Percentiles rank a stretch among this genome's conserved stretches.
Evolutionary conservation across 92 coral and sea anemone genomes (phyloP).

Genomic region (Porites evermanni): DNA sequence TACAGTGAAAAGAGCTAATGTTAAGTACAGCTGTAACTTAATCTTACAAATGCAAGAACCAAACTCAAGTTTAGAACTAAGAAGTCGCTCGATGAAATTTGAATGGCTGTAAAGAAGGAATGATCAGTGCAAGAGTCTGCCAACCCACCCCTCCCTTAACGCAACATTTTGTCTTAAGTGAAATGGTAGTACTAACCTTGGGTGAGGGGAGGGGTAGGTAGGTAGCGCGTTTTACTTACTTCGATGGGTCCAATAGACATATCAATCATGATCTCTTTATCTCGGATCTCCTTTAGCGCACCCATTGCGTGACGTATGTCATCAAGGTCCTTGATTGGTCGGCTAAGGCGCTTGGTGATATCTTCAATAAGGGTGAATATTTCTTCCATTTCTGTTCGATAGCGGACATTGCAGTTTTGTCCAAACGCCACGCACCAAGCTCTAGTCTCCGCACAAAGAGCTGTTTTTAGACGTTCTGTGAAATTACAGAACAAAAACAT

Average conservation of each 20-base stretch:
- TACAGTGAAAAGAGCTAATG: too few relatives aligned
- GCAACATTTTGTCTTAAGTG: too few relatives aligned
- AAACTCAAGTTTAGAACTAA: too few relatives aligned
- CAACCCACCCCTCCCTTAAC: too few relatives aligned
- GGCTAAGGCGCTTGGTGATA: constrained; percentile 85
- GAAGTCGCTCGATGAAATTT: too few relatives aligned
- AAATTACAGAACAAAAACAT: background rate
- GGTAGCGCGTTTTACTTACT: constrained; percentile 45
- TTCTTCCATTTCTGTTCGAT: constrained; percentile 92
- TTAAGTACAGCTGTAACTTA: too few relatives aligned
- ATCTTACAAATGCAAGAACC: too few relatives aligned
- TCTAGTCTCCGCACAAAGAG: constrained; percentile 89
- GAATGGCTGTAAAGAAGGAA: too few relatives aligned
- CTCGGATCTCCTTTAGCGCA: constrained; percentile 87
- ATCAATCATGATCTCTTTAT: constrained; percentile 87
- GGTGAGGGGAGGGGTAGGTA: too few relatives aligned
- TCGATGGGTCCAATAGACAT: constrained; percentile 93
- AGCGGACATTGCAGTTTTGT: constrained; percentile 80
- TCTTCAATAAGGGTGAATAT: constrained; percentile 84
- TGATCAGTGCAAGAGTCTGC: too few relatives aligned
- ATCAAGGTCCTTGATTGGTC: constrained; percentile 95
- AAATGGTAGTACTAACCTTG: too few relatives aligned
- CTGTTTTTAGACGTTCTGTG: constrained; percentile 83
- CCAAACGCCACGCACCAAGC: constrained; percentile 94
- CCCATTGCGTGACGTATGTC: constrained; percentile 92